Evolutionary conservation across 2,888 invertebrate species (phyloP), one percentile per base, ranked within the genome.

Genomic region (Heliothis peltigera): DNA sequence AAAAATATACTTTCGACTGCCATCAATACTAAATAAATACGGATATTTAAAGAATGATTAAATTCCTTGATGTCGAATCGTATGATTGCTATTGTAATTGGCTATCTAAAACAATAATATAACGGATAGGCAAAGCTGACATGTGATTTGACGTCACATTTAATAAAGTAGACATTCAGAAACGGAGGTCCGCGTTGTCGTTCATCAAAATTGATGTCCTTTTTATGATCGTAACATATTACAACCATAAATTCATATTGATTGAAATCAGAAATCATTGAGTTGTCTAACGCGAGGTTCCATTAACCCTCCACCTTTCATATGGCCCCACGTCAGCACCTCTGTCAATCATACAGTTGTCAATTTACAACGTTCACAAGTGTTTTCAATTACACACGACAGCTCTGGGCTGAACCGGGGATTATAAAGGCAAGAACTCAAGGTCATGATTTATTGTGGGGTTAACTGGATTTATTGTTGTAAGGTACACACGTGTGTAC

Each of bases 281-380:
- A 22, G 49, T 57, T 49, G 65, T 61, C 63, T 74, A 62, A 44
- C 19, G 43, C 32, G 51, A 32, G 10, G 51, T 52, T 66, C 58
- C 54, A 70, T 68, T 79, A 76, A 47, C 58, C 57, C 42, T 18
- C 46, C 35, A 44, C 71, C 62, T 61, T 35, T 55, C 39, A 51
- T 47, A 54, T 67, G 62, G 64, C 53, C 74, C 62, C 52, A 64
- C 47, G 59, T 70, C 74, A 67, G 56, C 63, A 79, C 80, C 79
- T 60, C 46, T 48, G 70, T 77, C 79, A 75, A 76, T 78, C 79
- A 75, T 75, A 75, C 48, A 62, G 53, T 65, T 75, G 64, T 64
- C 79, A 78, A 77, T 72, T 75, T 64, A 63, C 48, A 57, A 66
- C 52, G 62, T 78, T 63, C 59, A 63, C 68, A 57, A 61, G 64